Evolutionary conservation across 2,888 invertebrate genomes (phyloP).

Genomic region (Tipula helvola): DNA sequence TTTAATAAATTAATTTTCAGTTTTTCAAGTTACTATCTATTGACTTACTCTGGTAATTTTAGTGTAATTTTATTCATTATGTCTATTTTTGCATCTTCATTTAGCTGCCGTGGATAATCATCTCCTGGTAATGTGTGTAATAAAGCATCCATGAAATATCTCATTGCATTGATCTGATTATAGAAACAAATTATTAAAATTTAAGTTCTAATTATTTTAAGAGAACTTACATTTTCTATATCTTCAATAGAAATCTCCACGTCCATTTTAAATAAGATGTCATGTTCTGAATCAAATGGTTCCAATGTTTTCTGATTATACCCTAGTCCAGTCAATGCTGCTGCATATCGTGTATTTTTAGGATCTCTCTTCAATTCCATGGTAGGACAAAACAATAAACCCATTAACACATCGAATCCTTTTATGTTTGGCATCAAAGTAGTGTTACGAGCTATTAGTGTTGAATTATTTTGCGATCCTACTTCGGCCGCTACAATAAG

Average conservation of each 20-base stretch:
- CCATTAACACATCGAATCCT: constrained; percentile 65
- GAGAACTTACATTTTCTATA: constrained; percentile 43
- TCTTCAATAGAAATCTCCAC: constrained; percentile 54
- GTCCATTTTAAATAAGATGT: constrained; percentile 69
- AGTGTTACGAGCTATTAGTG: constrained; percentile 58
- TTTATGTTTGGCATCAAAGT: constrained; percentile 85
- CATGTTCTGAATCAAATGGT: constrained; percentile 69
- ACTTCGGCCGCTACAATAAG: constrained; percentile 48
- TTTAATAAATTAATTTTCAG: background rate
- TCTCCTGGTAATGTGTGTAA: constrained; percentile 38
- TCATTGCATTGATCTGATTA: constrained; percentile 56
- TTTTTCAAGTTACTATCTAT: background rate
- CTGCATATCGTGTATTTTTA: constrained; percentile 51
- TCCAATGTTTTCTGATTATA: constrained; percentile 39
- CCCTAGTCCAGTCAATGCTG: constrained; percentile 79
- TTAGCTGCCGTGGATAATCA: constrained; percentile 25
- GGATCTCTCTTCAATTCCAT: constrained; percentile 62
- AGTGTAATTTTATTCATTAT: constrained; percentile 38
- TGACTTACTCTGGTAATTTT: constrained; percentile 35
- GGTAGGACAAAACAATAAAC: constrained; percentile 69
- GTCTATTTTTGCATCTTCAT: constrained; percentile 28
- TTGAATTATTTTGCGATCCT: constrained; percentile 33
- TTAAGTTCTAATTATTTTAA: background rate
- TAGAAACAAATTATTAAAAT: constrained; percentile 11
- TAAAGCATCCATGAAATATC: constrained; percentile 57